Evolutionary conservation across 2,888 invertebrate genomes (phyloP), one percentile per base, ranked within the genome.

Genomic region (Rambutsinella grinnellia): DNA sequence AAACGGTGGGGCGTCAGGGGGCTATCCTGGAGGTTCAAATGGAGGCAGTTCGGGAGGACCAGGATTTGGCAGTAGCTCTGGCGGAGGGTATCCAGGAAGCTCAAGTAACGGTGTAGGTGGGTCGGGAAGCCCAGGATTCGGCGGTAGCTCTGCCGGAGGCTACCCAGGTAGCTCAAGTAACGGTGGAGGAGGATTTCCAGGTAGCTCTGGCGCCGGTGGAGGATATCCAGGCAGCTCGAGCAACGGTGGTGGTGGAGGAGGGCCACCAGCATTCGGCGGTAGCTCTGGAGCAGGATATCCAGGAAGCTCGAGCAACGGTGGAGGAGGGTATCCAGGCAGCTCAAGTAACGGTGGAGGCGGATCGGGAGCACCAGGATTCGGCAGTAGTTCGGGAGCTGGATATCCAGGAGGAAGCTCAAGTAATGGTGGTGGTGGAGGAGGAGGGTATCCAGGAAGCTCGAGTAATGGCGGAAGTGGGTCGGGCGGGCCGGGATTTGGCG

Each of bases 31-130:
- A 27, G 24, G 26, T 27, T 6, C 47, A 21, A 56, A 44, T 19
- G 58, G 57, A 24, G 17, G 58, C 2, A 21, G 54, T 44, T 15
- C 26, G 3, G 28, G 56, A n/a, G 49, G 67, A 8, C 19, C 60
- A 26, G 58, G 58, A 28, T 23, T 44, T 23, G 54, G 46, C 15
- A 26, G 47, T 3, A 36, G 2, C 3, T 15, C 17, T 10, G 36
- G 65, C 26, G 65, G 67, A 15, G 66, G 66, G 17, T 58, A 53
- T 44, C 17, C 53, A 53, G 66, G 66, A 2, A 46, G 66, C 13
- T 24, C 66, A 2, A 24, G 36, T 13, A 27, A 36, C 13, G 21
- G 44, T 28, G 3, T 2, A 6, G 17, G n/a, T 47, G 51, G 66
- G n/a, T 54, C 54, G 36, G 44, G 54, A 6, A 28, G 56, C 3